A percentile compares a stretch with the other conserved stretches of the same genome.
Conservation (phyloP, 2,113 vertebrate species). For the Phainopepla nitens region DNA sequence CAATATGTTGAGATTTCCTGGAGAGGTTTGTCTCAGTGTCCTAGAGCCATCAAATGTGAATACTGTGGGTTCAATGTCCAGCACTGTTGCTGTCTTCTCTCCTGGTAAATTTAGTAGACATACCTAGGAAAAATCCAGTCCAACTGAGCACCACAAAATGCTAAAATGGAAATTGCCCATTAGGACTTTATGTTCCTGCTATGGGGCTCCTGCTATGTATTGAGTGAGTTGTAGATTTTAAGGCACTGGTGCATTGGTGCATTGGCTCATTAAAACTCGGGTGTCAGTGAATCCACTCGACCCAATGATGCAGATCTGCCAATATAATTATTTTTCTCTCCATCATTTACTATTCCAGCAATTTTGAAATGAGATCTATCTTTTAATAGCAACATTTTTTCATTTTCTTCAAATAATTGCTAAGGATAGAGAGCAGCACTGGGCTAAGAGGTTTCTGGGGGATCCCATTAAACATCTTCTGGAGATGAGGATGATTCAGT, state of each 20-base stretch:
- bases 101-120: background rate
- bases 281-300: background rate
- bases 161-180: background rate
- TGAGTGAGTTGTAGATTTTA: background rate
- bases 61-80: background rate
- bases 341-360: background rate
- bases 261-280: background rate
- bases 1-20: background rate
- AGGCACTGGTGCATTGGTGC: background rate
- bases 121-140: background rate
- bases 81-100: background rate
- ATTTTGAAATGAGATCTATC: background rate
- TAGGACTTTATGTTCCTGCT: background rate
- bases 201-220: background rate
- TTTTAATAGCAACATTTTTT: background rate
- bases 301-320: background rate
- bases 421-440: background rate
- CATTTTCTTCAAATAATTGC: background rate
- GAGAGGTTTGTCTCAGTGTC: background rate
- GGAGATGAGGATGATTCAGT: background rate
- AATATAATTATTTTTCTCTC: background rate
- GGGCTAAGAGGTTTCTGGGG: background rate
- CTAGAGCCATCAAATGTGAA: background rate
- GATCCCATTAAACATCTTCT: background rate
- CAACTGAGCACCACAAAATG: background rate